Evolutionary conservation across 2,797 vertebrate species (phyloP).

Genomic region (Lagorchestes hirsutus): DNA sequence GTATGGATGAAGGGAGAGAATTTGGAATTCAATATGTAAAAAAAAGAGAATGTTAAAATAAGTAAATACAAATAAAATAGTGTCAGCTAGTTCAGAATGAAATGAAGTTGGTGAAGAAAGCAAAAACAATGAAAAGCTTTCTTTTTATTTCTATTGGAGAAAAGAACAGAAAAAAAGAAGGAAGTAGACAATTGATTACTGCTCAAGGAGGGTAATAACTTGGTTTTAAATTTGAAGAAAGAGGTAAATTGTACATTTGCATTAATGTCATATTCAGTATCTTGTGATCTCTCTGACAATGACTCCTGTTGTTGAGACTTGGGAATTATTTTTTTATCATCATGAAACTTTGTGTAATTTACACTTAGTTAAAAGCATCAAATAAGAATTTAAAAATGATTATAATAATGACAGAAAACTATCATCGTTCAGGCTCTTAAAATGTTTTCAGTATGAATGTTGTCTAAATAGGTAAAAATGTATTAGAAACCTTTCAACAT

Average conservation of each 20-base stretch:
- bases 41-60: not conserved
- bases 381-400: not conserved
- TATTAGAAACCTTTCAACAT: conserved; percentile 19
- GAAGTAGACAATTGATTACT: no score
- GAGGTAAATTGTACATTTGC: not conserved
- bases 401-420: conserved; percentile 15
- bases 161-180: no score
- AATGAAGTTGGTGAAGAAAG: no score
- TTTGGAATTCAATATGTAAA: not conserved
- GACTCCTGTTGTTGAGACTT: conserved; percentile 13
- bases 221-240: not conserved
- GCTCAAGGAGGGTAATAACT: no score
- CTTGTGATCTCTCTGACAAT: not conserved
- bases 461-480: conserved; percentile 21
- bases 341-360: not conserved
- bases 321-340: conserved; percentile 20
- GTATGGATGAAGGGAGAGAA: not conserved
- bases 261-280: not conserved
- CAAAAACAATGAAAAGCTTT: no score
- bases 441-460: conserved; percentile 28
- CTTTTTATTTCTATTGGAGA: no score
- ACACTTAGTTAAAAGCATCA: conserved; percentile 29
- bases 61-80: not conserved
- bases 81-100: not conserved
- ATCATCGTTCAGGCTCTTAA: conserved; percentile 5